Evolutionary conservation across 2,888 invertebrate species (phyloP), one percentile per base, ranked within the genome.

Genomic region (Orthosia gracilis): DNA sequence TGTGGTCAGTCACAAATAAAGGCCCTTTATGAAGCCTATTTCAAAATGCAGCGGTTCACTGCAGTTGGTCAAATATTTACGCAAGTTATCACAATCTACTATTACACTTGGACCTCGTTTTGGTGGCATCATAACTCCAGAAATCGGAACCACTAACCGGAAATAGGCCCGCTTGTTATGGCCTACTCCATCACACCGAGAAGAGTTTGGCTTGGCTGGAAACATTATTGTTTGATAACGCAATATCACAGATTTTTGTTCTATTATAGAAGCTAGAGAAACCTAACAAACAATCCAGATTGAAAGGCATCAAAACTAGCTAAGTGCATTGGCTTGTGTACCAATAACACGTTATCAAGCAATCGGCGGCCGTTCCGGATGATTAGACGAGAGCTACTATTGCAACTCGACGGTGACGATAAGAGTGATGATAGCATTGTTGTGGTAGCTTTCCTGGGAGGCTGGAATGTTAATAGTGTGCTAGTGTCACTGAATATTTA

Each of bases 301-400:
- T 62, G 40, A 68, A 78, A 58, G n/a, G 49, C 40, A 83, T 71
- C 68, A 63, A 61, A 69, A 69, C 76, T 59, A 66, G 72, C 66
- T 59, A 64, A 72, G 88, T 76, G 71, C 69, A 91, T 89, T 89
- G 76, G 86, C 82, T 80, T 80, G 72, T 85, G 82, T 84, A 79
- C 78, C 90, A 91, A 91, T 91, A 93, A 90, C 87, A 83, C 80
- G 89, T 83, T 89, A 91, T 91, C 89, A 76, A 82, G 85, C 89
- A 89, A 91, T 90, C 88, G 89, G 64, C 58, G 76, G 78, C 79
- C 79, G 87, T 91, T 92, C 89, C 89, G 80, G 84, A 73, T 86
- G 90, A 90, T 89, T 89, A 86, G 84, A n/a, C n/a, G n/a, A n/a
- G n/a, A 55, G 71, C 63, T 87, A 89, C 86, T 73, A 82, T 78